These are phyloP conservation scores for Leptogaster cylindrica DNA, from an alignment of 2,888 invertebrate species.

Conservation along the genomic window DNA sequence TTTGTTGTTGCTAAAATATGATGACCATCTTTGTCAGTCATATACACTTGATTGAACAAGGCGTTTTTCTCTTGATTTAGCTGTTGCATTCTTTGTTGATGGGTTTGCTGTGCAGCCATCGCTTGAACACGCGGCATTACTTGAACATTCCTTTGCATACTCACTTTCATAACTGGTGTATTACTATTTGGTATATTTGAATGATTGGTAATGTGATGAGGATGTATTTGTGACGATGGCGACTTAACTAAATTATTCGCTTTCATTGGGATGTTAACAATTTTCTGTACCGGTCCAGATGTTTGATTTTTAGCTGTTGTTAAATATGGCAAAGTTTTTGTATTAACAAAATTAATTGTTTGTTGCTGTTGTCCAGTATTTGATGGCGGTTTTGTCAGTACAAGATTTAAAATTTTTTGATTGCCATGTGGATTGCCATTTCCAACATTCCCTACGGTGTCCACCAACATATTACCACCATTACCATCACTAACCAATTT, in stretches of 20 bases:
- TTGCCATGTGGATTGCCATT: conserved; percentile 44
- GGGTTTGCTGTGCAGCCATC: conserved; percentile 38
- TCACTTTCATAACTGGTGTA: conserved; percentile 51
- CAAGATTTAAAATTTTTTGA: conserved; percentile 59
- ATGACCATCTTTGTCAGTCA: conserved; percentile 54
- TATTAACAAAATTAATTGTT: conserved; percentile 56
- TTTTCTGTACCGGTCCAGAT: conserved; percentile 50
- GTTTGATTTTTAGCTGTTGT: conserved; percentile 49
- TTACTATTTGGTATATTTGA: conserved; percentile 42
- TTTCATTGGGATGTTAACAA: conserved; percentile 46
- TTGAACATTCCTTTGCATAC: conserved; percentile 55
- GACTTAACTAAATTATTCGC: conserved; percentile 43
- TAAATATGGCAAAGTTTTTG: conserved; percentile 56
- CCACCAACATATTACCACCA: conserved; percentile 59
- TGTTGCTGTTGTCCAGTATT: conserved; percentile 49
- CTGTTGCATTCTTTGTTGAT: conserved; percentile 48
- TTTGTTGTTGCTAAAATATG: conserved; percentile 34
- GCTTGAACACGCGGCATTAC: conserved; percentile 58
- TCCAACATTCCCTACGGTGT: conserved; percentile 52
- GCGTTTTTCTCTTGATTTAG: conserved; percentile 51
- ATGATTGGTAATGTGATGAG: conserved; percentile 37
- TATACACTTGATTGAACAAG: conserved; percentile 50
- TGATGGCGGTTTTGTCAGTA: conserved; percentile 53
- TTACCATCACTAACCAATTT: conserved; percentile 60
- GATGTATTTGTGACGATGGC: conserved; percentile 45